Base-by-base conservation (phyloP, 2,797 vertebrate species). In the Pseudocheirus occidentalis region DNA sequence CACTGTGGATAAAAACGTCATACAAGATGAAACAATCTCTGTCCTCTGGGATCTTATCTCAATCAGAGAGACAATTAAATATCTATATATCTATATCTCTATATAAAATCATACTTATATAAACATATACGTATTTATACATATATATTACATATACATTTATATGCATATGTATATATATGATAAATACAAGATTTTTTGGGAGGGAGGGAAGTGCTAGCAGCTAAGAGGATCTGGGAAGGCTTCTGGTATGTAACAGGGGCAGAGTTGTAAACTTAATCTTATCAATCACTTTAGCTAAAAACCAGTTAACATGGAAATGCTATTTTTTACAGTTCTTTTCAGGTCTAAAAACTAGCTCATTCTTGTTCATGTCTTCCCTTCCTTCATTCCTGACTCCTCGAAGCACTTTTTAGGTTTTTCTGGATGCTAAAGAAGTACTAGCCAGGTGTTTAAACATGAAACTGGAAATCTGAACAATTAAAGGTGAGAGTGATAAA, bases 1-100 rank as follows among this genome's bases (percentile, higher is more conserved):
- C 10, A 10, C 53, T 94, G 46, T 91, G 92, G 92, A 92, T 91
- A 93, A 4, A 40, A 87, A 93, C 62, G 81, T 53, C 52, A 55
- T 18, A 81, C 40, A 87, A 46, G 40, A 27, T 87, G 73, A 40
- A 46, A 87, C 21, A 46, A 46, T 87, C 21, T 46, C 40, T 87
- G 73, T 46, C 73, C 40, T 87, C 21, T 87, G 27, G 73, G 40
- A 87, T 87, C 73, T 87, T 87, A 87, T 87, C 18, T 87, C 40
- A 87, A 87, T 46, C 46, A 40, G 7, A 87, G 4, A 87, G 40
- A 87, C 3, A 87, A n/a, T n/a, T n/a, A n/a, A n/a, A n/a, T n/a
- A n/a, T n/a, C n/a, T 40, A 21, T 21, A n/a, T n/a, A n/a, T 66
- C 4, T 16, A n/a, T 4, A 3, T 46, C 9, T 24, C 18, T 66